phyloP scores from a whole-genome alignment of 2,797 vertebrate species.

The Capromys pilorides region DNA sequence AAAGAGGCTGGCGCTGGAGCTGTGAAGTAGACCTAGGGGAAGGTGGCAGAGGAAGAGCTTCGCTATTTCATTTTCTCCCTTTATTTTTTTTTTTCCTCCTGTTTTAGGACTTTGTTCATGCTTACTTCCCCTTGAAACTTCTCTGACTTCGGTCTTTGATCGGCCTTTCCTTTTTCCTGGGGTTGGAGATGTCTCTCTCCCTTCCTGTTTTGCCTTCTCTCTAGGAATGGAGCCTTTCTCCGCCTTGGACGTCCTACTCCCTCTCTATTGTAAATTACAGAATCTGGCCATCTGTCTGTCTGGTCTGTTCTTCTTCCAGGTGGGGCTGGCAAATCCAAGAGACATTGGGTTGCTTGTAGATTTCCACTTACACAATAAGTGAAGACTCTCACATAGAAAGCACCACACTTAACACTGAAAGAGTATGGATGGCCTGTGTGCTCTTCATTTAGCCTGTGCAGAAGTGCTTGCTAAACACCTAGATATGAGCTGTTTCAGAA shows the following conservation, averaged over 20 bases:
- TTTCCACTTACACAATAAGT: no score
- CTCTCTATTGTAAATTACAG: background rate
- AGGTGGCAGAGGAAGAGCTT: background rate
- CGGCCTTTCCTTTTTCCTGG: background rate
- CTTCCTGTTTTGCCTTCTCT: background rate
- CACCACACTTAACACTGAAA: background rate
- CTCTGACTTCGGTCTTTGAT: background rate
- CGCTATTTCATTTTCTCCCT: background rate
- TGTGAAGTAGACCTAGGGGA: background rate
- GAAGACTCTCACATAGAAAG: background rate
- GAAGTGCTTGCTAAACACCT: background rate
- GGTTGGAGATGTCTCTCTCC: background rate
- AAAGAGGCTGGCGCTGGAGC: conserved; percentile 12
- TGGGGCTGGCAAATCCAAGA: conserved; percentile 1
- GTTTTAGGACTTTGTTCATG: background rate
- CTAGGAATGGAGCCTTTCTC: background rate
- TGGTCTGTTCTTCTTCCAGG: background rate
- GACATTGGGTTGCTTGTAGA: background rate
- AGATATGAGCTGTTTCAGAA: background rate
- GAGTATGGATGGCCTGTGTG: background rate
- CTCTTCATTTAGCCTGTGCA: background rate
- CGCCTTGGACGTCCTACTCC: background rate
- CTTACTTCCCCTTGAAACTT: background rate
- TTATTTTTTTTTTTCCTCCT: background rate
- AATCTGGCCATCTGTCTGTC: background rate